Evolutionary conservation across 2,888 invertebrate species (phyloP).

Genomic region (Bombyx huttoni): DNA sequence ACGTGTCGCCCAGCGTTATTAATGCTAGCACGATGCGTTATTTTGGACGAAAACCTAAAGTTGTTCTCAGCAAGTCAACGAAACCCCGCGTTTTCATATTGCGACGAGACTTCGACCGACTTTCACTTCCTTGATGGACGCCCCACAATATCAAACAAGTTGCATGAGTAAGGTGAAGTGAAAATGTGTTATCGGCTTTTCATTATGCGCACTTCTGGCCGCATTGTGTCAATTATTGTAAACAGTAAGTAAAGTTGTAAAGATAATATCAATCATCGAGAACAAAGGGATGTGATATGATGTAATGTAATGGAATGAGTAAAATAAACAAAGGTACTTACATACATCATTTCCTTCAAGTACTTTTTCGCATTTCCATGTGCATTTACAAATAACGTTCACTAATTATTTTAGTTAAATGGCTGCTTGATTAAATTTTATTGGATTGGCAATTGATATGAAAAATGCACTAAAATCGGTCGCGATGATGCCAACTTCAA

Average conservation of each 20-base stretch:
- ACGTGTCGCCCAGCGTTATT: constrained; percentile 8
- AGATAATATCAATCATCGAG: too few relatives aligned
- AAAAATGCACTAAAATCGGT: too few relatives aligned
- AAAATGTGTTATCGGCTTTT: not conserved
- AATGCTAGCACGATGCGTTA: constrained; percentile 7
- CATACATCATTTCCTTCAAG: too few relatives aligned
- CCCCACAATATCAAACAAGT: constrained; percentile 1
- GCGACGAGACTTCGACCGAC: constrained; percentile 24
- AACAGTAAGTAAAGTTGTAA: not conserved
- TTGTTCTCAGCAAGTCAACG: not conserved
- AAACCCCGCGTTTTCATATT: constrained; percentile 7
- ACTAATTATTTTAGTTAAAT: too few relatives aligned
- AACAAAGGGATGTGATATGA: too few relatives aligned
- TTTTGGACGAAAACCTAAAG: constrained; percentile 1
- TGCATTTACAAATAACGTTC: too few relatives aligned
- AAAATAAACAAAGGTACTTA: too few relatives aligned
- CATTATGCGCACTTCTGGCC: not conserved
- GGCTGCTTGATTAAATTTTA: too few relatives aligned
- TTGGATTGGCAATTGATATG: too few relatives aligned
- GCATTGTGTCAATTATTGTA: not conserved
- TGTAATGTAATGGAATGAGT: too few relatives aligned
- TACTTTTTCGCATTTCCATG: too few relatives aligned
- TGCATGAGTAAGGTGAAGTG: not conserved
- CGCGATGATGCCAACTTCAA: too few relatives aligned
- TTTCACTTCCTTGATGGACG: constrained; percentile 39